A percentile compares a stretch with the other conserved stretches of the same genome.
These are phyloP conservation scores for Hippocampus kuda DNA, from an alignment of 2,797 vertebrate species.

Conservation along the genomic window DNA sequence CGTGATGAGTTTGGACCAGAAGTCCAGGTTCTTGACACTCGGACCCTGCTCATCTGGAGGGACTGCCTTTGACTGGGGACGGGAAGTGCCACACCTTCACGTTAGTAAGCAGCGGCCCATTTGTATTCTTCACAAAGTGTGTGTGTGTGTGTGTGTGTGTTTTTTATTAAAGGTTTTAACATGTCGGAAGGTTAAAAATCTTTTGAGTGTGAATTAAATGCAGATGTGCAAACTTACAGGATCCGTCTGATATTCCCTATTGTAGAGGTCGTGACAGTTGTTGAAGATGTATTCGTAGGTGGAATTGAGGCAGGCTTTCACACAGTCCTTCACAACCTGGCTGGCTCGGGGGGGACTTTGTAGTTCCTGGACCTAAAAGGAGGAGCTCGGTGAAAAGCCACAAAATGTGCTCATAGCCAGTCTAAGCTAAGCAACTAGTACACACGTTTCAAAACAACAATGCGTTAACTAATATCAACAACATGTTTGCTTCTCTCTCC, in stretches of 20 bases:
- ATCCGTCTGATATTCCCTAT: constrained; percentile 86
- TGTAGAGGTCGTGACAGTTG: constrained; percentile 93
- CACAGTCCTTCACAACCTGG: constrained; percentile 93
- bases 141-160: no score
- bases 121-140: background rate
- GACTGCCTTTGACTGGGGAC: constrained; percentile 78
- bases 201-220: background rate
- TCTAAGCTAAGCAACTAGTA: background rate
- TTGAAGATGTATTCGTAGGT: constrained; percentile 98
- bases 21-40: constrained; percentile 89
- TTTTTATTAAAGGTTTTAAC: background rate
- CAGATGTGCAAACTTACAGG: constrained; percentile 62
- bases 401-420: background rate
- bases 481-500: constrained; percentile 6
- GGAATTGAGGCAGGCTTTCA: constrained; percentile 94
- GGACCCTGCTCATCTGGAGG: constrained; percentile 94
- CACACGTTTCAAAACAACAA: constrained; percentile 6
- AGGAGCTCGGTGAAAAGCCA: background rate
- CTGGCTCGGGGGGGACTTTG: constrained; percentile 92
- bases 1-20: constrained; percentile 98
- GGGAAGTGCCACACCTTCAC: constrained; percentile 4
- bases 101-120: background rate
- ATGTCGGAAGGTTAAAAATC: background rate
- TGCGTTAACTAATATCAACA: background rate
- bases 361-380: constrained; percentile 84